Evolutionary conservation across 2,888 invertebrate genomes (phyloP), one percentile per base, ranked within the genome.

Genomic region (Arrhopalites spinosus): DNA sequence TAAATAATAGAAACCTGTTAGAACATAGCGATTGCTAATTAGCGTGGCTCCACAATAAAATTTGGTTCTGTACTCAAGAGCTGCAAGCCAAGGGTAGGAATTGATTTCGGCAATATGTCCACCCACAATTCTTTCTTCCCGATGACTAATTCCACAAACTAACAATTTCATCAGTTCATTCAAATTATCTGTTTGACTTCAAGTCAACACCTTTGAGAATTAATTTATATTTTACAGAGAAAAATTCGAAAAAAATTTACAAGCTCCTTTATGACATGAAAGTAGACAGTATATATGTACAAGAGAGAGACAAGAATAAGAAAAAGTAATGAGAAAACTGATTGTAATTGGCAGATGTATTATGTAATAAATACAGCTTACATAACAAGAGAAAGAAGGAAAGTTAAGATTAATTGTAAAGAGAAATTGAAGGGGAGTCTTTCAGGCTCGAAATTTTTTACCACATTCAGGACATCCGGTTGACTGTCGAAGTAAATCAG

Each of bases 71-170:
- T 95, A 95, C 2, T 92, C 91, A 68, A 95, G 87, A 73, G 93
- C 89, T 20, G 91, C 94, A 90, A 95, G 93, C 95, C 95, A 95
- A 5, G 95, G 95, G 85, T 92, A 94, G 86, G 94, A 93, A 84
- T 91, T 90, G 11, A 90, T 88, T 73, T 89, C 89, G 0, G 94
- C 90, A 23, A 91, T 90, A 73, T 89, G 89, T 0, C 95, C 95
- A 1, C 93, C 94, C 0, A 95, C 93, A 81, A 95, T 93, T 77
- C 94, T 89, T 71, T 91, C 90, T 80, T 90, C 91, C 83, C 94
- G 93, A 84, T 94, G 93, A 83, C 92, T 88, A 84, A 92, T 90
- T 5, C 95, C 95, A 84, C 95, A 94, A 85, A 90, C 93, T 93
- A 87, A 76, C 66, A 72, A 66, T 61, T 68, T 73, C 53, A 64